Evolutionary conservation across 53 echinoderm and acorn worm species (phyloP).

Genomic region (Actinopyga echinites): DNA sequence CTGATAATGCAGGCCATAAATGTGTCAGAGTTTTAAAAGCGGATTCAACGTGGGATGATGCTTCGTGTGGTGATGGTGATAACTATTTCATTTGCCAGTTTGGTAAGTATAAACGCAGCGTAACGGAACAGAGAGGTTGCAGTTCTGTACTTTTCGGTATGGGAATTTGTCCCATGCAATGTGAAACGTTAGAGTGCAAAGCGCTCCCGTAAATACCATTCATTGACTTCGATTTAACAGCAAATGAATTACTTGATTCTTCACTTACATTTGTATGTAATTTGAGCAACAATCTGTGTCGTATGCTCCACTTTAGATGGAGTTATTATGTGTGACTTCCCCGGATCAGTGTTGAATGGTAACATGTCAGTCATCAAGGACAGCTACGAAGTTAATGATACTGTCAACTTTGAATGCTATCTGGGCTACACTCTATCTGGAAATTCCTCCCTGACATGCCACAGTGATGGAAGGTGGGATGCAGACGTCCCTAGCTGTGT

Average conservation of each 20-base stretch:
- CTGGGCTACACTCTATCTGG: constrained; percentile 26
- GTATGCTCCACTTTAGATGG: background rate
- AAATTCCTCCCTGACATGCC: constrained; percentile 6
- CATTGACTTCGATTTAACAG: no score
- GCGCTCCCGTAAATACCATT: no score
- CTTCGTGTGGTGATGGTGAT: background rate
- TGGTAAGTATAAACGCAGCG: background rate
- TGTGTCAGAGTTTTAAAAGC: background rate
- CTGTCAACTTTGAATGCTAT: constrained; percentile 17
- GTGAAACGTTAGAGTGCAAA: no score
- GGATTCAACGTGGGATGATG: background rate
- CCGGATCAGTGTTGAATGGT: background rate
- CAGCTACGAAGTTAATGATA: background rate
- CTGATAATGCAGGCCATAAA: background rate
- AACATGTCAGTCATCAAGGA: background rate
- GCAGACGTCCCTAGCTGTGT: background rate
- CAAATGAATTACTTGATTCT: no score
- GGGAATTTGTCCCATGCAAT: no score
- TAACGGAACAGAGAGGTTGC: background rate
- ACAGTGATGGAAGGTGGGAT: constrained; percentile 43
- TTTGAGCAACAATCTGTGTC: background rate
- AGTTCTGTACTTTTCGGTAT: no score
- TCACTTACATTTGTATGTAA: no score
- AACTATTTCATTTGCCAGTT: constrained; percentile 9
- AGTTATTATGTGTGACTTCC: constrained; percentile 1